Conservation (phyloP, 2,888 invertebrate genomes). For the Habrosyne pyritoides region DNA sequence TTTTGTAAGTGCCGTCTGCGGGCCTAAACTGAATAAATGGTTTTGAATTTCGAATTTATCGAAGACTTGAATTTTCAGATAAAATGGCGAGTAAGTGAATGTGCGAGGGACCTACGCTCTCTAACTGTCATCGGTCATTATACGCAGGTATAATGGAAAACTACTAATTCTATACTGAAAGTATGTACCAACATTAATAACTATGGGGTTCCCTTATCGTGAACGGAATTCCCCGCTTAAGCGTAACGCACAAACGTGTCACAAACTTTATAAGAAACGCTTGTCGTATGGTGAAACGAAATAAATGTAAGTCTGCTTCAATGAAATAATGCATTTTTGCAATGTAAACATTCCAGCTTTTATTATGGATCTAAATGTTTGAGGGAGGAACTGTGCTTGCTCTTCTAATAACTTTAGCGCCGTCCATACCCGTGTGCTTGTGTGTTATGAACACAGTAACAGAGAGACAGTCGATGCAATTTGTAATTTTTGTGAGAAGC, state of each 20-base stretch:
- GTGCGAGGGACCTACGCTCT: background rate
- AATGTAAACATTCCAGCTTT: slow-evolving; percentile 37
- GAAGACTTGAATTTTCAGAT: no score
- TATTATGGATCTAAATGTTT: slow-evolving; percentile 20
- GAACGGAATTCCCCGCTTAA: background rate
- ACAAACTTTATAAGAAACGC: slow-evolving; percentile 23
- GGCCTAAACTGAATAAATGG: no score
- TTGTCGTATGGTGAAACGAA: slow-evolving; percentile 15
- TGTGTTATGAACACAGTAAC: no score
- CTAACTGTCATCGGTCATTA: background rate
- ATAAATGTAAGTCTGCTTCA: slow-evolving; percentile 19
- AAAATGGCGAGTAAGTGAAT: background rate
- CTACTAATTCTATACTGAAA: background rate
- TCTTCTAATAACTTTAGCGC: background rate
- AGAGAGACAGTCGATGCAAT: no score
- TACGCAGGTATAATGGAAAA: background rate
- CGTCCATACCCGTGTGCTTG: no score
- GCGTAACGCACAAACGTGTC: background rate
- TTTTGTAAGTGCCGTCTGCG: no score
- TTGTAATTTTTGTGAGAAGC: no score
- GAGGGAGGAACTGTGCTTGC: slow-evolving; percentile 11
- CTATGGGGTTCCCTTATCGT: background rate
- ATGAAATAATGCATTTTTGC: background rate
- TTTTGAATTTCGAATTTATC: no score
- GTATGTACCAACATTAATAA: background rate